Conservation (phyloP, 2,888 invertebrate species). For the Caenorhabditis sp. region DNA sequence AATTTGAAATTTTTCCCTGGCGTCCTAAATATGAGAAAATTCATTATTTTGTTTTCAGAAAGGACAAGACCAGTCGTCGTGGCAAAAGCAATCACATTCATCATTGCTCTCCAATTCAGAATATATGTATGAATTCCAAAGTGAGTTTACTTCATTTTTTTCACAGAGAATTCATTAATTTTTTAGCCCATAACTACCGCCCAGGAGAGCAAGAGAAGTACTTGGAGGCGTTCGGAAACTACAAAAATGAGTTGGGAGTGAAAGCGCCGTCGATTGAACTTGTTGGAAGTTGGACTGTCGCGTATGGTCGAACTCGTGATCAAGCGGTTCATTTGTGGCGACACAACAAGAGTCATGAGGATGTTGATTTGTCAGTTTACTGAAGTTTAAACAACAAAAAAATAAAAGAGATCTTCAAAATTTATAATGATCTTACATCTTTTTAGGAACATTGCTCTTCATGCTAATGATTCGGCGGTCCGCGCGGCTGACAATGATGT, state of each 20-base stretch:
- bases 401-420: too few relatives aligned
- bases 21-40: neutral
- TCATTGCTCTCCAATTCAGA: constrained; percentile 95
- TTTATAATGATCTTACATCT: too few relatives aligned
- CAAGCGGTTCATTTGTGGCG: constrained; percentile 94
- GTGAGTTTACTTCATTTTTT: constrained; percentile 66
- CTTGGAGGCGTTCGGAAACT: constrained; percentile 61
- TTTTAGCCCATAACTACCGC: constrained; percentile 68
- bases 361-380: constrained; percentile 77
- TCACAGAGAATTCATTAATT: neutral
- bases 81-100: constrained; percentile 78
- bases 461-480: constrained; percentile 42
- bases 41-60: constrained; percentile 24
- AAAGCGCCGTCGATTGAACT: constrained; percentile 75
- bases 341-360: constrained; percentile 84
- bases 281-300: constrained; percentile 92
- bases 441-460: constrained; percentile 37
- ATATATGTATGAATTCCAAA: constrained; percentile 90
- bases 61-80: constrained; percentile 59
- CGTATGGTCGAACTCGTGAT: constrained; percentile 89
- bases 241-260: constrained; percentile 50
- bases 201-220: constrained; percentile 63
- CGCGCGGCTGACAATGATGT: constrained; percentile 62
- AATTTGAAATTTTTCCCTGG: neutral
- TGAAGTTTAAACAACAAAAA: too few relatives aligned